Conservation (phyloP, 2,888 invertebrate species). For the Philaethria dido region DNA sequence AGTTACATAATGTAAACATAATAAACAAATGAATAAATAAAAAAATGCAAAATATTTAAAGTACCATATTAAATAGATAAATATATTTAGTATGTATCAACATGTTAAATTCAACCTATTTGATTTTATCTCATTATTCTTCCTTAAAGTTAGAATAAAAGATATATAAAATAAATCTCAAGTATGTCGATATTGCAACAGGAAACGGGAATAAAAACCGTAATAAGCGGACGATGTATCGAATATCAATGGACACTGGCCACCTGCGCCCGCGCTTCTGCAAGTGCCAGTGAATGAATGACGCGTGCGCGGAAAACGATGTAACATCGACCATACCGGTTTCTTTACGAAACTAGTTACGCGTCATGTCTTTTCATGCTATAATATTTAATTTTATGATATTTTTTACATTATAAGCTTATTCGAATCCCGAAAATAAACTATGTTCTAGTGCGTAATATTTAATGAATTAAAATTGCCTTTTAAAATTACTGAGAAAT, state of each 20-base stretch:
- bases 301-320: conserved; percentile 49
- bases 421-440: background rate
- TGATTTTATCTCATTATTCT: conserved; percentile 15
- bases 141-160: conserved; percentile 39
- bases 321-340: conserved; percentile 37
- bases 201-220: conserved; percentile 52
- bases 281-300: conserved; percentile 43
- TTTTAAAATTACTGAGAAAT: background rate
- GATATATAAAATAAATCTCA: conserved; percentile 45
- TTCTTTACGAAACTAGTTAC: conserved; percentile 31
- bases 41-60: too few relatives aligned
- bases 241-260: conserved; percentile 50
- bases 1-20: too few relatives aligned
- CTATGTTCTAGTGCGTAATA: background rate
- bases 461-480: background rate
- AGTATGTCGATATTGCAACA: conserved; percentile 48
- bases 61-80: too few relatives aligned
- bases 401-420: background rate
- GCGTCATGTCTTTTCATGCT: conserved; percentile 21
- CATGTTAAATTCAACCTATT: background rate
- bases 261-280: conserved; percentile 54
- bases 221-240: conserved; percentile 51
- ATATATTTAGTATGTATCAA: background rate
- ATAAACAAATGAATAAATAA: too few relatives aligned
- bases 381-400: background rate